Evolutionary conservation across 2,113 vertebrate genomes (phyloP).

Genomic region (Glaucomys volans): DNA sequence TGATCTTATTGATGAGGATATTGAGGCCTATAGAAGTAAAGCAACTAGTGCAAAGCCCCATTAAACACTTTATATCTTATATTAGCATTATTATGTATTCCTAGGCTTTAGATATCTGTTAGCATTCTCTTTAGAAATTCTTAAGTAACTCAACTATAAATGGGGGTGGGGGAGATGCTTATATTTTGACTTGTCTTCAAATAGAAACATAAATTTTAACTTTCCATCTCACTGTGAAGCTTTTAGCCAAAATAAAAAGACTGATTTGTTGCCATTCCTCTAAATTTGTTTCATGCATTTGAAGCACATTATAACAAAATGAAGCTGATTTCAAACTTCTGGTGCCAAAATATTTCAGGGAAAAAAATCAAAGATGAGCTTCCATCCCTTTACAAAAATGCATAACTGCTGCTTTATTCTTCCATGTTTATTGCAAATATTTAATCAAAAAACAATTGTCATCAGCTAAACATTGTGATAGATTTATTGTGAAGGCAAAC

Average conservation of each 20-base stretch:
- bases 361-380: slow-evolving; percentile 36
- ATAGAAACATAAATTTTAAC: slow-evolving; percentile 64
- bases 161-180: not conserved
- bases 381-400: slow-evolving; percentile 46
- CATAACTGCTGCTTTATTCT: not conserved
- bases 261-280: not conserved
- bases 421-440: slow-evolving; percentile 46
- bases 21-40: not conserved
- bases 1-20: not conserved
- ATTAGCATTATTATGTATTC: not conserved
- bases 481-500: not conserved
- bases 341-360: slow-evolving; percentile 56
- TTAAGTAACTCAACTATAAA: slow-evolving; percentile 44
- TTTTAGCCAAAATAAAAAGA: slow-evolving; percentile 48
- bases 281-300: slow-evolving; percentile 51
- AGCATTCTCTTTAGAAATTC: slow-evolving; percentile 26
- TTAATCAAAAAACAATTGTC: slow-evolving; percentile 42
- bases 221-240: slow-evolving; percentile 34
- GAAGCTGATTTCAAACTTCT: slow-evolving; percentile 53
- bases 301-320: slow-evolving; percentile 52
- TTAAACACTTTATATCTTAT: not conserved
- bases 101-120: not conserved
- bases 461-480: slow-evolving; percentile 16
- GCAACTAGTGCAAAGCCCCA: not conserved
- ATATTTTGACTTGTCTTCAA: slow-evolving; percentile 56